Evolutionary conservation across 2,113 vertebrate genomes (phyloP).

Genomic region (Catagonus wagneri): DNA sequence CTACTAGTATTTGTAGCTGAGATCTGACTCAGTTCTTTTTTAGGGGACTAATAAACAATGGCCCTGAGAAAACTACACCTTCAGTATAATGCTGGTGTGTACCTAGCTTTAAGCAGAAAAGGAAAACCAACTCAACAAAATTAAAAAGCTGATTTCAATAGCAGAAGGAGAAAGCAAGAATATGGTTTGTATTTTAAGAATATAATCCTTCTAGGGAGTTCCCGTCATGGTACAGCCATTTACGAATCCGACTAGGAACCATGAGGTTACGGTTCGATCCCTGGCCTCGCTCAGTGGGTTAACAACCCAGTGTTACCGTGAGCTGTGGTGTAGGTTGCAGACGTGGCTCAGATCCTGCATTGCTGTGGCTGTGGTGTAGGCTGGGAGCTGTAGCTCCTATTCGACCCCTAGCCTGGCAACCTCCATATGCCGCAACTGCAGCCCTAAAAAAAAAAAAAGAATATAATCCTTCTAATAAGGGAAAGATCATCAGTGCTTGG

Average conservation of each 20-base stretch:
- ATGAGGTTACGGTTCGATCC: too few relatives aligned
- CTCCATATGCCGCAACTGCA: too few relatives aligned
- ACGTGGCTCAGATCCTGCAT: too few relatives aligned
- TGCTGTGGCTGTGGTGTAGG: too few relatives aligned
- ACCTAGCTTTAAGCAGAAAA: constrained; percentile 36
- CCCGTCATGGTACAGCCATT: too few relatives aligned
- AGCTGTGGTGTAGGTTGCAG: too few relatives aligned
- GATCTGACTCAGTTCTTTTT: constrained; percentile 27
- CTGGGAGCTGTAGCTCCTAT: too few relatives aligned
- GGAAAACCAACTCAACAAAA: constrained; percentile 43
- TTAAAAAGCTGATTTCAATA: constrained; percentile 52
- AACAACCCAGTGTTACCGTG: too few relatives aligned
- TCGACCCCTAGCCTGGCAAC: too few relatives aligned
- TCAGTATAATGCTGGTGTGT: not conserved
- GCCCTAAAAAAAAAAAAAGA: too few relatives aligned
- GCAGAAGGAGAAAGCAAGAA: constrained; percentile 30
- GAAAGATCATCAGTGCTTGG: constrained; percentile 37
- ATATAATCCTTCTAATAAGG: constrained; percentile 24
- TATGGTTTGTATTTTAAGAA: constrained; percentile 41
- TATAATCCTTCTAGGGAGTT: constrained; percentile 33
- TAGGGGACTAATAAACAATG: not conserved
- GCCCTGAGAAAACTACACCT: constrained; percentile 8
- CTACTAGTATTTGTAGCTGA: constrained; percentile 40
- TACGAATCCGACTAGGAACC: too few relatives aligned
- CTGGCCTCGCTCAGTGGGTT: too few relatives aligned